Percentiles rank a stretch among this genome's conserved stretches.
Conservation (phyloP, 2,113 vertebrate genomes). For the Chloroceryle aenea region DNA sequence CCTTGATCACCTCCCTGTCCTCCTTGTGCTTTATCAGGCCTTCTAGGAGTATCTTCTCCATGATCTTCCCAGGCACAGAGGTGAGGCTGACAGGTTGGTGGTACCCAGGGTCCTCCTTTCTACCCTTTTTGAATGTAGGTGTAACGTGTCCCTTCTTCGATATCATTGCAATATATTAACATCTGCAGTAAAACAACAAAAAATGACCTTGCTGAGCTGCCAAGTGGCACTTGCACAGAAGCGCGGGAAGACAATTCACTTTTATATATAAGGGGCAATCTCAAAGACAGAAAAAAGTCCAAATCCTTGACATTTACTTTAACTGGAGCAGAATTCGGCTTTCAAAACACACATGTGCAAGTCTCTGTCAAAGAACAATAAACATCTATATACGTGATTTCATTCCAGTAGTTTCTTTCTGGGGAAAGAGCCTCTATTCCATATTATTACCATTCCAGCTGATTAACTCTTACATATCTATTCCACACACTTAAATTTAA, state of each 20-base stretch:
- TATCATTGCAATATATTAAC: neutral
- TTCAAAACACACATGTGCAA: slow-evolving; percentile 24
- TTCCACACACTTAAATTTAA: slow-evolving; percentile 39
- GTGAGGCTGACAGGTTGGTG: no score
- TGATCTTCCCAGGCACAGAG: no score
- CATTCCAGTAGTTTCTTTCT: neutral
- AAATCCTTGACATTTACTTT: slow-evolving; percentile 3
- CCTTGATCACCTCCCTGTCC: no score
- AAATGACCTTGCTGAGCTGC: neutral
- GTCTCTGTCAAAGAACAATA: slow-evolving; percentile 47
- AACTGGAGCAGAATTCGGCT: slow-evolving; percentile 18
- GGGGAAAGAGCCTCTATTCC: neutral
- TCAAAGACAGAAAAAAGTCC: neutral
- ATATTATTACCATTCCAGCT: slow-evolving; percentile 18
- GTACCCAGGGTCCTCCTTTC: no score
- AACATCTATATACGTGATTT: slow-evolving; percentile 1
- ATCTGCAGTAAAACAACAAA: neutral
- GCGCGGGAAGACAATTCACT: neutral
- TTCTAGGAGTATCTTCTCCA: no score
- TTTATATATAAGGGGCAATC: neutral
- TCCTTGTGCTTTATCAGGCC: no score
- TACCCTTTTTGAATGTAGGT: no score
- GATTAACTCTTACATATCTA: slow-evolving; percentile 41
- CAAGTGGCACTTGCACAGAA: neutral
- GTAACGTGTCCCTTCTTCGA: no score